Percentiles rank a stretch among this genome's conserved stretches.
These are phyloP conservation scores for Nycteola revayana DNA, from an alignment of 2,888 invertebrate species.

Conservation along the genomic window DNA sequence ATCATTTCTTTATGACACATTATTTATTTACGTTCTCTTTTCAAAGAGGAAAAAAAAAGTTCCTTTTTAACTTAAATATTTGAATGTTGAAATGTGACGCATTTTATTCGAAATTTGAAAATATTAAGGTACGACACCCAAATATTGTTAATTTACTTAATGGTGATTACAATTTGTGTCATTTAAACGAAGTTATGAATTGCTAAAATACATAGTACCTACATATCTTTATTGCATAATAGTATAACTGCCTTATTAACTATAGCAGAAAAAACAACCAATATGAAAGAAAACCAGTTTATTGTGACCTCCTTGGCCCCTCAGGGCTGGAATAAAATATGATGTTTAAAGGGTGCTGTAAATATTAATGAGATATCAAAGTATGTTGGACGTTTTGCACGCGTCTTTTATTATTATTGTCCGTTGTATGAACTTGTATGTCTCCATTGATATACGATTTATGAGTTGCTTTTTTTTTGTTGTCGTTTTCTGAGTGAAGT, in stretches of 20 bases:
- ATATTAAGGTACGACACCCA: too few relatives aligned
- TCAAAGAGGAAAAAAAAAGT: too few relatives aligned
- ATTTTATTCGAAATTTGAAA: too few relatives aligned
- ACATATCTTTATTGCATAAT: constrained; percentile 26
- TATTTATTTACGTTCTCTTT: too few relatives aligned
- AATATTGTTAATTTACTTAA: too few relatives aligned
- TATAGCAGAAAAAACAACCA: constrained; percentile 22
- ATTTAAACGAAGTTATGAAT: too few relatives aligned
- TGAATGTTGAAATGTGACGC: too few relatives aligned
- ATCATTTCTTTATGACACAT: too few relatives aligned
- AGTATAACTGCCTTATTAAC: constrained; percentile 26
- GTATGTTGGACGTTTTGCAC: constrained; percentile 25
- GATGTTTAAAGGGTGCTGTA: constrained; percentile 9
- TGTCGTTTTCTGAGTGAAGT: constrained; percentile 14
- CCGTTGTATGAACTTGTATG: constrained; percentile 1
- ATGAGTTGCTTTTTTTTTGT: constrained; percentile 12
- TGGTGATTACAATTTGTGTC: too few relatives aligned
- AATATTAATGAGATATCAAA: constrained; percentile 21
- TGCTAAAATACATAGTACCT: constrained; percentile 7
- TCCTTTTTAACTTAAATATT: too few relatives aligned
- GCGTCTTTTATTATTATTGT: constrained; percentile 23
- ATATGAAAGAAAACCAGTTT: constrained; percentile 12
- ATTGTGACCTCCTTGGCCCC: constrained; percentile 3
- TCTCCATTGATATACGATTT: constrained; percentile 30
- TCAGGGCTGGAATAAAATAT: constrained; percentile 1